Evolutionary conservation across 2,888 invertebrate genomes (phyloP).

Genomic region (Clepsis dumicolana): DNA sequence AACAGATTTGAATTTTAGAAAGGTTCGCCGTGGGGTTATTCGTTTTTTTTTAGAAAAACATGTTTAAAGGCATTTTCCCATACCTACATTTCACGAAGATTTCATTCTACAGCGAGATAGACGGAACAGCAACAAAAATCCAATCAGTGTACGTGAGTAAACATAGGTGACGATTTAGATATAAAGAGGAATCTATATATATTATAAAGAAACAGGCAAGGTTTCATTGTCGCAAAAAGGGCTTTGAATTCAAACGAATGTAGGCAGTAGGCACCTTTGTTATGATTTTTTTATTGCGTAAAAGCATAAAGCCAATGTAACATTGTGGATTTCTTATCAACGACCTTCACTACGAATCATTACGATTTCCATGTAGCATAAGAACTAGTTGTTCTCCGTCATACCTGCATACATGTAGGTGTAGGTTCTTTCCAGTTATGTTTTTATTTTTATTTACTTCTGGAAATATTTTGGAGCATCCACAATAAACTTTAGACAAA

Average conservation of each 20-base stretch:
- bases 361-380: conserved; percentile 54
- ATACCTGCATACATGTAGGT: conserved; percentile 11
- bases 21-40: neutral
- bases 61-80: neutral
- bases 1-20: neutral
- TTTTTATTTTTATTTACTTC: neutral
- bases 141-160: neutral
- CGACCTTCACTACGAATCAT: conserved; percentile 72
- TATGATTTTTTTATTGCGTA: conserved; percentile 58
- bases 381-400: conserved; percentile 39
- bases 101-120: too few species aligned
- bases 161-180: neutral
- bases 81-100: neutral
- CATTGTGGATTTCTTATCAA: conserved; percentile 80
- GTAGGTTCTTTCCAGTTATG: neutral
- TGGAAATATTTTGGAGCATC: neutral
- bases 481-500: neutral
- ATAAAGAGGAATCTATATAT: neutral
- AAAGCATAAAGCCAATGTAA: conserved; percentile 64
- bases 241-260: conserved; percentile 13
- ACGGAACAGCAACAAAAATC: neutral
- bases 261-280: conserved; percentile 26
- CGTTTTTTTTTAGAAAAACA: neutral
- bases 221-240: neutral
- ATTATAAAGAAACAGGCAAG: neutral